Base-by-base conservation (phyloP, 2,113 vertebrate species). In the Mugil cephalus region DNA sequence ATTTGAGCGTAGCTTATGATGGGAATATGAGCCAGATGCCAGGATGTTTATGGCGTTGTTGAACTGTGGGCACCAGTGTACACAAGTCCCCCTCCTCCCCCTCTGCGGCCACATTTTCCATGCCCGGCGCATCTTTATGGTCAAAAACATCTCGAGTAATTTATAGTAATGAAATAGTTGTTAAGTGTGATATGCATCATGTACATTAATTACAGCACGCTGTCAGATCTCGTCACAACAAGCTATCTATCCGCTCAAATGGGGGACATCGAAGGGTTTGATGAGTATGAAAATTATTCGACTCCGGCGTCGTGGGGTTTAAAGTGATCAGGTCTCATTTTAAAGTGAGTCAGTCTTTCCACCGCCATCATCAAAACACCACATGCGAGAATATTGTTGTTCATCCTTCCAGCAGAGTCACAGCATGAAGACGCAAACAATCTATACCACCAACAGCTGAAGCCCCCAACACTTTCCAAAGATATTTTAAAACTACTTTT, bases 11-110 rank as follows among this genome's bases (percentile, higher is more conserved):
- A 74, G 68, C 80, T 85, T 84, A 80, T 79, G 84, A 86, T 82
- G 75, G 72, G 80, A 90, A 91, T 71, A 79, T 77, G 74, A 89
- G 84, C 88, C 79, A 88, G 86, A 92, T 92, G 91, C 87, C 76
- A 63, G 77, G 65, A 86, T 92, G 89, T 92, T 92, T 91, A 92
- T 88, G 53, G 68, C 56, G 6, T 81, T 84, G 79, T 85, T 83
- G 79, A 74, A 92, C 81, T 86, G 89, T 71, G 84, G 87, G 88
- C 80, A 80, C n/a, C 45, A 50, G 69, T 83, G 84, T 88, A 90
- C 91, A 91, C 89, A 92, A 84, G 24, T 30, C 24, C 5, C 71
- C 59, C 60, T 80, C 55, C 59, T 83, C 74, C 76, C 47, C 72
- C 18, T 7, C 73, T 40, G 63, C 66, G 67, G 76, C 64, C 58